phyloP scores from a whole-genome alignment of 2,888 invertebrate species.

The Caenorhabditis drosophilae region DNA sequence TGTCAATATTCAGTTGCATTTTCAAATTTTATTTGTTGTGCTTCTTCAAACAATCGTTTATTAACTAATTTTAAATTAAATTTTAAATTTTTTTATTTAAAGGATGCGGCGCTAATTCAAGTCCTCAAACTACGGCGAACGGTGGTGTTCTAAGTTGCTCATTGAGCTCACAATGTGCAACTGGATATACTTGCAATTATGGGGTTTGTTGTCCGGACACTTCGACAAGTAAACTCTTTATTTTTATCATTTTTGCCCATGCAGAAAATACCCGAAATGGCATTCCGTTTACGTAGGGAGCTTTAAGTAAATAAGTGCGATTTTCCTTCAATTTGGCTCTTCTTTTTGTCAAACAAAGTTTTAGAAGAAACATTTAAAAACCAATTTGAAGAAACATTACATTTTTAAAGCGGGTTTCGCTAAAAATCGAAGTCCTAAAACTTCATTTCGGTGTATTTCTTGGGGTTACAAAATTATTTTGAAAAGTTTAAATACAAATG shows the following conservation, averaged over 20 bases:
- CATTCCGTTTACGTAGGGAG: no score
- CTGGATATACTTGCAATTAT: conserved; percentile 22
- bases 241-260: not conserved
- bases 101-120: conserved; percentile 33
- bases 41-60: conserved; percentile 28
- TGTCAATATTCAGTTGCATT: conserved; percentile 25
- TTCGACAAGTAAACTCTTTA: conserved; percentile 5
- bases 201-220: conserved; percentile 26
- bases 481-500: no score
- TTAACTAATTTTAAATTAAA: not conserved
- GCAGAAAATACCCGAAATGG: no score
- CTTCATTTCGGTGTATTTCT: no score
- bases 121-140: conserved; percentile 16
- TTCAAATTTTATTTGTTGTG: conserved; percentile 33
- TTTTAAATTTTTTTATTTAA: not conserved
- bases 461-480: no score
- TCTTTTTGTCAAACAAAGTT: no score
- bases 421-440: no score
- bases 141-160: conserved; percentile 27
- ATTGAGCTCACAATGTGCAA: conserved; percentile 18
- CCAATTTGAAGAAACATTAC: no score
- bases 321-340: no score
- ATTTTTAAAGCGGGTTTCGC: no score
- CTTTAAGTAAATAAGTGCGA: no score
- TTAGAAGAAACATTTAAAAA: no score